Evolutionary conservation across 2,113 vertebrate species (phyloP), one percentile per base, ranked within the genome.

Genomic region (Scartelaos histophorus): DNA sequence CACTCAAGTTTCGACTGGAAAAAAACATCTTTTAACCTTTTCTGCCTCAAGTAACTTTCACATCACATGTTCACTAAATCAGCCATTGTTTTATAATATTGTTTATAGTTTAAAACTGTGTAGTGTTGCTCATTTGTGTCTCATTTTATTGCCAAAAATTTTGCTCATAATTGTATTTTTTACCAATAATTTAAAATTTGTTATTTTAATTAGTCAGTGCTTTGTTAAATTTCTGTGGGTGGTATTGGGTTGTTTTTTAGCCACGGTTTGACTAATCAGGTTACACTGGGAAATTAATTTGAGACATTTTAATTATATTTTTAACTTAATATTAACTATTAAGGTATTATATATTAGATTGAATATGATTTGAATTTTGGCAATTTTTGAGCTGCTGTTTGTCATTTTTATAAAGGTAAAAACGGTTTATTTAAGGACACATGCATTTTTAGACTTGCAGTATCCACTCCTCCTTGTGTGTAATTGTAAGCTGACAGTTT

Each of bases 1-100:
- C 95, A 98, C 97, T 96, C 97, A 83, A 24, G 94, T 97, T 97
- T 97, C 94, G 82, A 92, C 94, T 96, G 95, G 96, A 97, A 98
- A 96, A 96, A 83, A 78, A 81, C 81, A 87, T 92, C 92, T 93
- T 82, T 91, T 96, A 97, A 98, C 96, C 96, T 98, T 97, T 97
- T 94, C 95, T 94, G 91, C 91, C 91, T 82, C 89, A 88, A 91
- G 91, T 24, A 19, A 84, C 86, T 86, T 90, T 91, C 88, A 87
- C 87, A 62, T 15, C 17, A 9, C 93, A 79, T 93, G 79, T 81
- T 61, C 78, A 5, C 75, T 75, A 61, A 25, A 69, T 24, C 69
- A 60, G 58, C 11, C 17, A 43, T 73, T 66, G 5, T 53, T 57
- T 25, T 3, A 24, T 57, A 13, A n/a, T 13, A 24, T 57, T 57